These are phyloP conservation scores for Pachyramphus minor DNA, from an alignment of 2,113 vertebrate genomes.

Conservation along the genomic window DNA sequence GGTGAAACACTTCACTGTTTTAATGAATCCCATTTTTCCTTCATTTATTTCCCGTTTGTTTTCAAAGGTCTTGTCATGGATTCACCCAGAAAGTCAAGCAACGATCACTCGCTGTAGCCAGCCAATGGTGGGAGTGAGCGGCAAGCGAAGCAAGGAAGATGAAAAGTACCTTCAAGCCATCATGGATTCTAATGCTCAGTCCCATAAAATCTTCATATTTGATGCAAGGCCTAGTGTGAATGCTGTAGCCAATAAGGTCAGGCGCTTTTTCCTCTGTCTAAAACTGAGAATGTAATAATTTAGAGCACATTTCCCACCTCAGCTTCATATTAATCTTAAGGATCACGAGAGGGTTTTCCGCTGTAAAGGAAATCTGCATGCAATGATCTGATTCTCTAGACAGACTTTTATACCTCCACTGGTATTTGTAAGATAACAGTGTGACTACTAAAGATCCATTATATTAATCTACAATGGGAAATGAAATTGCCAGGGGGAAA, in stretches of 20 bases:
- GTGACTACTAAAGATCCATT: background rate
- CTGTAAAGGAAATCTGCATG: background rate
- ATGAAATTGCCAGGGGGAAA: background rate
- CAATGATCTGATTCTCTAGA: background rate
- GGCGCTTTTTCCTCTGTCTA: background rate
- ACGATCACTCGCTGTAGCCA: slow-evolving; percentile 93
- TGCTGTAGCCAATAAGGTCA: slow-evolving; percentile 93
- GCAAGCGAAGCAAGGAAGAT: slow-evolving; percentile 93
- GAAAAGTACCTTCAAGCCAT: slow-evolving; percentile 95
- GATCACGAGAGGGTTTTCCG: background rate
- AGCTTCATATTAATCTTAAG: background rate
- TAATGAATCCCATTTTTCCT: background rate
- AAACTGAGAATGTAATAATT: background rate
- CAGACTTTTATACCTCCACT: background rate
- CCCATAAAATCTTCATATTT: slow-evolving; percentile 97
- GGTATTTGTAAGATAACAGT: background rate
- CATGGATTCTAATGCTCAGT: slow-evolving; percentile 98
- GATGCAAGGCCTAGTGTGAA: slow-evolving; percentile 94
- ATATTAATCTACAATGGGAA: background rate
- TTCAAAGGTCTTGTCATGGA: slow-evolving; percentile 92
- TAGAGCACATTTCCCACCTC: background rate
- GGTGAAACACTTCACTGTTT: background rate
- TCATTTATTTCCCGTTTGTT: background rate
- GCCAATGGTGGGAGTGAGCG: slow-evolving; percentile 92
- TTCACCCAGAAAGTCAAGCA: slow-evolving; percentile 97